Conservation (phyloP, 2,888 invertebrate genomes). For the Drosophila anomelani region DNA sequence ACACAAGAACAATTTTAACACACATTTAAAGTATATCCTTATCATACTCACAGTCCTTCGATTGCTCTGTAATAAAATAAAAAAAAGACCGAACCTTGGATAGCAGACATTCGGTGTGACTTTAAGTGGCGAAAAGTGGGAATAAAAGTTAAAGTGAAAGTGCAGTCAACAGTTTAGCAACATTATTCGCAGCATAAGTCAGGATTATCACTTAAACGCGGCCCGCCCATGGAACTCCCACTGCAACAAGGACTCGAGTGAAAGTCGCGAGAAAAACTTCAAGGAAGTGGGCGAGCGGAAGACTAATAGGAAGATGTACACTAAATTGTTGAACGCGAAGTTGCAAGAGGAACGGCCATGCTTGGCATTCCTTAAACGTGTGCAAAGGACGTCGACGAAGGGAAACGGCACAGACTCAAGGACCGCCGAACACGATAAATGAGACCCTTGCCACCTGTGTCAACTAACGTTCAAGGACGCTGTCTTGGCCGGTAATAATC, state of each 20-base stretch:
- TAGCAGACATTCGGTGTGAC: constrained; percentile 23
- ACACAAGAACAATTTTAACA: background rate
- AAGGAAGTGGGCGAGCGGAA: constrained; percentile 30
- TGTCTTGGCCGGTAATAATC: constrained; percentile 26
- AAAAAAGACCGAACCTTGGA: background rate
- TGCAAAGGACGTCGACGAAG: constrained; percentile 24
- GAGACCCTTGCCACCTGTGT: constrained; percentile 34
- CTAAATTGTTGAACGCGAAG: constrained; percentile 68
- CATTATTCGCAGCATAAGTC: constrained; percentile 77
- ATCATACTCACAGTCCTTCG: background rate
- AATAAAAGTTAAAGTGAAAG: constrained; percentile 38
- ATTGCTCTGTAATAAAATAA: background rate
- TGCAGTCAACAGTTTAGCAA: constrained; percentile 69
- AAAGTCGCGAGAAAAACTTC: constrained; percentile 54
- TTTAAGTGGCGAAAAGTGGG: constrained; percentile 10
- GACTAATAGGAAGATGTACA: constrained; percentile 39
- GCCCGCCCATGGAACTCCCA: constrained; percentile 13
- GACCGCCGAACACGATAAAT: constrained; percentile 12
- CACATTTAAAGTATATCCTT: too few relatives aligned
- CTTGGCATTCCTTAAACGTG: constrained; percentile 30
- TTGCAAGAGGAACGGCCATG: constrained; percentile 57
- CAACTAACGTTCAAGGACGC: constrained; percentile 72
- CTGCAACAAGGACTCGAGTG: constrained; percentile 51
- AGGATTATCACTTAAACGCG: constrained; percentile 74
- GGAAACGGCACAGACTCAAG: constrained; percentile 24